phyloP scores from a whole-genome alignment of 2,888 invertebrate species.

The Lacanobia oleracea region DNA sequence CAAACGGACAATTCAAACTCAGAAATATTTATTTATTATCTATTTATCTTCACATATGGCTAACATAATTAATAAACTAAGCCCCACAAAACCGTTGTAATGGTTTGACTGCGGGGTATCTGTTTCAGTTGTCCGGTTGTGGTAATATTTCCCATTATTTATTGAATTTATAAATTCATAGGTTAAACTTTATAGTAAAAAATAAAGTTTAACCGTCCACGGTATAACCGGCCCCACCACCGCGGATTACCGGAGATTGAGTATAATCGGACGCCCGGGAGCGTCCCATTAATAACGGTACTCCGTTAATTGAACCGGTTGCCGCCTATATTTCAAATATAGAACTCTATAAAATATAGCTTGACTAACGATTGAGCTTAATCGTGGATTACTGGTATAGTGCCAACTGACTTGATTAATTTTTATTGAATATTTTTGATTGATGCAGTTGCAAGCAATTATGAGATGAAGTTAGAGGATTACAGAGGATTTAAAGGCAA shows the following conservation, averaged over 20 bases:
- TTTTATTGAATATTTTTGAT: constrained; percentile 54
- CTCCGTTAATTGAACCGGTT: constrained; percentile 87
- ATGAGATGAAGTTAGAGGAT: not conserved
- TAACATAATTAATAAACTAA: too few relatives aligned
- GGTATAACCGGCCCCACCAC: constrained; percentile 70
- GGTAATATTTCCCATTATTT: not conserved
- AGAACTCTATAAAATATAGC: constrained; percentile 74
- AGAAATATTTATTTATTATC: too few relatives aligned
- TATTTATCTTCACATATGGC: too few relatives aligned
- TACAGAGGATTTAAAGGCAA: not conserved
- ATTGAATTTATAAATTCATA: not conserved
- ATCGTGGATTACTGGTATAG: constrained; percentile 63
- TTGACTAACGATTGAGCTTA: constrained; percentile 67
- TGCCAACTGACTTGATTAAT: constrained; percentile 43
- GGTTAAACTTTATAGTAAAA: not conserved
- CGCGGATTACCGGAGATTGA: constrained; percentile 89
- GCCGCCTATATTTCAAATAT: constrained; percentile 86
- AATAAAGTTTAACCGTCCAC: constrained; percentile 56
- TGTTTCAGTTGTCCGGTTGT: too few relatives aligned
- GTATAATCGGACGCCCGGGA: constrained; percentile 86
- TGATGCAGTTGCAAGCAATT: constrained; percentile 18
- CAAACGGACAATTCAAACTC: too few relatives aligned
- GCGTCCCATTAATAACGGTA: constrained; percentile 87
- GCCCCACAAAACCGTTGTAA: too few relatives aligned
- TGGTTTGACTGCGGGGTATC: too few relatives aligned